Evolutionary conservation across 2,888 invertebrate species (phyloP).

Genomic region (Thalpophila matura): DNA sequence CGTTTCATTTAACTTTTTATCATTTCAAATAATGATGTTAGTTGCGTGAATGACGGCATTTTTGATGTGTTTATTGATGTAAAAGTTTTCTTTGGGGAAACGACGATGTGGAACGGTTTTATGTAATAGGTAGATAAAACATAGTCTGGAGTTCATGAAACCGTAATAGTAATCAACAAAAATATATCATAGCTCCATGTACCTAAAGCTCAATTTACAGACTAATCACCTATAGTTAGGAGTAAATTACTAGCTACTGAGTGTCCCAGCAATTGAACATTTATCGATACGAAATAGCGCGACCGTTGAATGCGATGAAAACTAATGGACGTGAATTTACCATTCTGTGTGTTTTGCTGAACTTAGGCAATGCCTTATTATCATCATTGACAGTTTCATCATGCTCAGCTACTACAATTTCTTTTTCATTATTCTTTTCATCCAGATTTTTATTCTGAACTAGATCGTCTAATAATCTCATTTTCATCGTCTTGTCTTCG

Average conservation of each 20-base stretch:
- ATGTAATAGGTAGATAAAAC: no score
- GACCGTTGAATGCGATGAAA: background rate
- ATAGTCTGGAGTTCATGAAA: no score
- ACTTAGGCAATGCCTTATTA: background rate
- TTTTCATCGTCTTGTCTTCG: no score
- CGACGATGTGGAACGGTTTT: no score
- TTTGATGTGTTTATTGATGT: background rate
- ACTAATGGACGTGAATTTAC: background rate
- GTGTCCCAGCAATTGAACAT: background rate
- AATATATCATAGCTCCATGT: background rate
- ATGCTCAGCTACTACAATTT: no score
- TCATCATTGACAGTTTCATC: no score
- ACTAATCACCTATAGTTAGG: background rate
- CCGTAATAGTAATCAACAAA: background rate
- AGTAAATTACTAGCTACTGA: background rate
- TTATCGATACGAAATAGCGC: conserved; percentile 1
- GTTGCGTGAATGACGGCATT: conserved; percentile 9
- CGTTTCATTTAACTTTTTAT: conserved; percentile 17
- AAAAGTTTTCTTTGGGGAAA: no score
- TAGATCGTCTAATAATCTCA: no score
- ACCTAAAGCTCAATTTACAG: background rate
- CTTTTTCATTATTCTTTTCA: no score
- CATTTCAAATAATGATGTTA: conserved; percentile 1
- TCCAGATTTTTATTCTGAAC: no score
- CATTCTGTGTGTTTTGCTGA: background rate